Percentiles rank a stretch among this genome's conserved stretches.
These are phyloP conservation scores for Daboia siamensis DNA, from an alignment of 2,113 vertebrate species.

Conservation along the genomic window DNA sequence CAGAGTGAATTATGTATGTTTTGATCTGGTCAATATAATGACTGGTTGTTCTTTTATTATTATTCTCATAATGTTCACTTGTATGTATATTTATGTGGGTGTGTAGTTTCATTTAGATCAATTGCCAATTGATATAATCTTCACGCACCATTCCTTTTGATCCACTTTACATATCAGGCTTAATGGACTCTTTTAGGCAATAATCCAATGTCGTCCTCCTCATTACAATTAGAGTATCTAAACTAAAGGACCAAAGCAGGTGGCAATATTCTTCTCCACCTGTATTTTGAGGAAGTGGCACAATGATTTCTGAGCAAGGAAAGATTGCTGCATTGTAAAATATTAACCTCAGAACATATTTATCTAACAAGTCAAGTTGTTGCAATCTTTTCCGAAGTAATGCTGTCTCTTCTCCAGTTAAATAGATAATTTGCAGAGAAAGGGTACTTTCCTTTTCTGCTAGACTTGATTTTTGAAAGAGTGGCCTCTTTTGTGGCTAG, in stretches of 20 bases:
- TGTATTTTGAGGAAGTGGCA: background rate
- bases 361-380: background rate
- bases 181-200: background rate
- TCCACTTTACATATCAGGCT: background rate
- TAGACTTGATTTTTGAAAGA: background rate
- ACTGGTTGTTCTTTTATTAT: background rate
- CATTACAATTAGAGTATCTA: background rate
- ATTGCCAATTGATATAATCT: background rate
- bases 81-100: background rate
- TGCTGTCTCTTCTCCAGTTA: background rate
- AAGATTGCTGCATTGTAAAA: background rate
- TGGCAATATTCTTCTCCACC: background rate
- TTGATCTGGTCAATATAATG: background rate
- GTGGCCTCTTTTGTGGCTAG: background rate
- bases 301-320: background rate
- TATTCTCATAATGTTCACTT: background rate
- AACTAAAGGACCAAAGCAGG: background rate
- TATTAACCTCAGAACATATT: conserved; percentile 11
- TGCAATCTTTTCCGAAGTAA: background rate
- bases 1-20: background rate
- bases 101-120: background rate
- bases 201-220: background rate
- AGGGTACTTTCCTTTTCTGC: background rate
- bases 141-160: background rate
- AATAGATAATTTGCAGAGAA: background rate